phyloP scores from a whole-genome alignment of 1,140 invertebrate species.

The Hypothenemus hampei region DNA sequence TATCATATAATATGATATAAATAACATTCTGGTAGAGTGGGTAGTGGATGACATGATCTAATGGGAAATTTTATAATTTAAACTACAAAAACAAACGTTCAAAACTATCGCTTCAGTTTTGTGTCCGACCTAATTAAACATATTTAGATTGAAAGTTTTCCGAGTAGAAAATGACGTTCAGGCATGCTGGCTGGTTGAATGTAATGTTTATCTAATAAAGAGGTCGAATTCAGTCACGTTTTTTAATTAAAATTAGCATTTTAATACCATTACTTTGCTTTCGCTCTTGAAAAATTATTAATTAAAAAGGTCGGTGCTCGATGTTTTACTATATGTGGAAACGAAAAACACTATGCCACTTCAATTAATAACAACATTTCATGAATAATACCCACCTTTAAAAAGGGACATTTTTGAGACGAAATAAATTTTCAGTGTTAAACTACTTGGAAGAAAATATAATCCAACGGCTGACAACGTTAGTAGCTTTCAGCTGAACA shows the following conservation, averaged over 20 bases:
- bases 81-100: too few relatives aligned
- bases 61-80: too few relatives aligned
- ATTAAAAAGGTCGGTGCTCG: background rate
- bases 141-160: background rate
- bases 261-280: background rate
- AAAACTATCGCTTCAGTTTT: too few relatives aligned
- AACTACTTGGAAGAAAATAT: background rate
- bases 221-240: background rate
- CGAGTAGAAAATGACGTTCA: background rate
- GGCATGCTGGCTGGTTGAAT: too few relatives aligned
- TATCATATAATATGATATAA: too few relatives aligned
- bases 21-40: too few relatives aligned
- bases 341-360: background rate
- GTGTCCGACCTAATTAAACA: background rate
- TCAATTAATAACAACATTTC: background rate
- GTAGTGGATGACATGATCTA: too few relatives aligned
- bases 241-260: background rate
- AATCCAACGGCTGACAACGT: background rate
- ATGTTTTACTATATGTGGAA: background rate
- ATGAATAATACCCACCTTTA: background rate
- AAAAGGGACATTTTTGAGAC: background rate
- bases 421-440: background rate
- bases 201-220: background rate
- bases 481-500: background rate
- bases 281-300: background rate